A percentile compares a stretch with the other conserved stretches of the same genome.
Evolutionary conservation across 2,888 invertebrate genomes (phyloP).

Genomic region (Abrostola tripartita): DNA sequence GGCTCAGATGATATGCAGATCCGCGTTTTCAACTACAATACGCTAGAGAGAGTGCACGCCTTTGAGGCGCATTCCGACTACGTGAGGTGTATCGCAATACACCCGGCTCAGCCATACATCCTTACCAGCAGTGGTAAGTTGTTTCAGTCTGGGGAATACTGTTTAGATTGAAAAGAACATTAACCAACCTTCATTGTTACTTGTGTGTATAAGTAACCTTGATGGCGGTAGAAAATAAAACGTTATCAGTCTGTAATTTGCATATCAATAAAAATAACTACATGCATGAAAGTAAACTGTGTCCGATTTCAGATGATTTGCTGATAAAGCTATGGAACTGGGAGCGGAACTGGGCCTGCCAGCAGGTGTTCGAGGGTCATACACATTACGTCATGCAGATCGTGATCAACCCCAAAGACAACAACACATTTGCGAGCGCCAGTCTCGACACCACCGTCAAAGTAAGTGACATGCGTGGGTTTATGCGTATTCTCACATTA

Average conservation of each 20-base stretch:
- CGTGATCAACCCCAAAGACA: conserved; percentile 99
- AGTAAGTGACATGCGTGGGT: conserved; percentile 65
- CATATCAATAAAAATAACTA: not conserved
- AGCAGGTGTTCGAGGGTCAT: conserved; percentile 99
- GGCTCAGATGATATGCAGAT: conserved; percentile 99
- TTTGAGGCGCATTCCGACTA: conserved; percentile 99
- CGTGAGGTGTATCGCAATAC: conserved; percentile 97
- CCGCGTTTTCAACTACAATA: conserved; percentile 99
- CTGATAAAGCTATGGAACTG: conserved; percentile 99
- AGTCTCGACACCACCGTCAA: conserved; percentile 99
- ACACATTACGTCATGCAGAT: conserved; percentile 99
- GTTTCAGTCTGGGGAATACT: too few species aligned
- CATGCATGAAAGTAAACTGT: not conserved
- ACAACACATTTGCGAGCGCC: conserved; percentile 99
- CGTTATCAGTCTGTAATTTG: too few species aligned
- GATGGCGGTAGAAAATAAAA: too few species aligned
- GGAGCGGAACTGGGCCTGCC: conserved; percentile 99
- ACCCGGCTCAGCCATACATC: conserved; percentile 99
- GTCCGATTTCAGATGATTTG: conserved; percentile 94
- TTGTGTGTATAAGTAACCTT: too few species aligned
- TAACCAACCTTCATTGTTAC: too few species aligned
- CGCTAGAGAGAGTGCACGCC: conserved; percentile 97
- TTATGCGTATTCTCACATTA: too few species aligned
- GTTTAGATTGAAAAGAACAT: too few species aligned
- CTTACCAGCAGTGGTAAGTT: conserved; percentile 97